These are phyloP conservation scores for Germaria angustata DNA, from an alignment of 2,888 invertebrate species.

Conservation along the genomic window DNA sequence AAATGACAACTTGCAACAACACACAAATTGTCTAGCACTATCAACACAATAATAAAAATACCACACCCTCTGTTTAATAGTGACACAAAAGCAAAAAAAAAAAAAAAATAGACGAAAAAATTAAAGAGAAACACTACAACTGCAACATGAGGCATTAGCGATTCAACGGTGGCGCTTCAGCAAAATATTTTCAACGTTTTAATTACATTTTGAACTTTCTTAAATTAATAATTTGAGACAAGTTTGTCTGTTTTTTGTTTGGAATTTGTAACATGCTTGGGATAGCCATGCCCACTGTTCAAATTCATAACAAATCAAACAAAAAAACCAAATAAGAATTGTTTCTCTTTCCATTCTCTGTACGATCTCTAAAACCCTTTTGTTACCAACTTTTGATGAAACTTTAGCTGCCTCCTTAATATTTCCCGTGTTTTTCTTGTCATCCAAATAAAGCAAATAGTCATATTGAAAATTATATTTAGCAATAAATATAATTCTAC, in stretches of 20 bases:
- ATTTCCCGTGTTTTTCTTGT: not conserved
- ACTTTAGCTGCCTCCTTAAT: not conserved
- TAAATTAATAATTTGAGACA: too few relatives aligned
- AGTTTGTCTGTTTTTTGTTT: too few relatives aligned
- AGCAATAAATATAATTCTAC: slow-evolving; percentile 26
- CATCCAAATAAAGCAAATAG: not conserved
- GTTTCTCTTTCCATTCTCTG: too few relatives aligned
- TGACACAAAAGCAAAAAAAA: slow-evolving; percentile 39
- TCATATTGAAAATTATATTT: slow-evolving; percentile 6
- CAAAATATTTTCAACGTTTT: not conserved
- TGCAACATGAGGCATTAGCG: not conserved
- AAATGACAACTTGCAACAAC: slow-evolving; percentile 33
- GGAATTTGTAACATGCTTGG: not conserved
- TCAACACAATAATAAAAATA: slow-evolving; percentile 58
- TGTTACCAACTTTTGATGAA: not conserved
- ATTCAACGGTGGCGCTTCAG: not conserved
- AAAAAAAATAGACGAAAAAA: not conserved
- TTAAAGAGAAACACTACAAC: not conserved
- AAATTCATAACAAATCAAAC: not conserved
- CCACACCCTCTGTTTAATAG: slow-evolving; percentile 64
- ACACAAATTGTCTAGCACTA: slow-evolving; percentile 53
- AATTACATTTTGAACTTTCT: not conserved
- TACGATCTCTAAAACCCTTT: not conserved
- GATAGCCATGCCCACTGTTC: not conserved
- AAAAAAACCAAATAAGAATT: too few relatives aligned